These are phyloP conservation scores for Lithobates pipiens DNA, from an alignment of 2,797 vertebrate species.

Conservation along the genomic window DNA sequence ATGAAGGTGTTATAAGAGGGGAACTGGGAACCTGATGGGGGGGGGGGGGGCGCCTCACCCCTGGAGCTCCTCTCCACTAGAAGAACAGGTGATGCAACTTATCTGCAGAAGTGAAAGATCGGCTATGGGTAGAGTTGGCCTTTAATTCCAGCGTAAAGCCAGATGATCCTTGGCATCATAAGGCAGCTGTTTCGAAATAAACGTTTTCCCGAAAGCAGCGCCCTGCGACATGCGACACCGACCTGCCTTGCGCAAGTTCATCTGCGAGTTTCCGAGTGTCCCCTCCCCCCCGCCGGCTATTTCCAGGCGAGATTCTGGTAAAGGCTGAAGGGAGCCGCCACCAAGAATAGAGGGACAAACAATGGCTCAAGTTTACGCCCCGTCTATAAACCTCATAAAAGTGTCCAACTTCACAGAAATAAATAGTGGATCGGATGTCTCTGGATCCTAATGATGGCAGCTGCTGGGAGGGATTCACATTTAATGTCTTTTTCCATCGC, in stretches of 20 bases:
- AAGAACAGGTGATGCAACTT: no score
- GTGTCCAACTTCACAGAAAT: conserved; percentile 28
- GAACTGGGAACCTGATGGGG: no score
- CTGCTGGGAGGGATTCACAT: conserved; percentile 54
- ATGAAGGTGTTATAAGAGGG: no score
- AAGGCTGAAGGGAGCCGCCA: conserved; percentile 25
- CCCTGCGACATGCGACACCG: neutral
- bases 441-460: conserved; percentile 11
- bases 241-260: neutral
- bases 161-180: no score
- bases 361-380: conserved; percentile 28
- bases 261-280: neutral
- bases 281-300: neutral
- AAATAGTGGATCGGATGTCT: conserved; percentile 38
- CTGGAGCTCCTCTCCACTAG: no score
- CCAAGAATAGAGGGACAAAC: conserved; percentile 45
- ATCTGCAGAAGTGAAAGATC: no score
- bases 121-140: no score
- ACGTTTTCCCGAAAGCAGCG: neutral
- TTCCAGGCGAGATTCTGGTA: conserved; percentile 31
- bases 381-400: conserved; percentile 42
- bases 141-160: no score
- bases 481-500: conserved; percentile 43
- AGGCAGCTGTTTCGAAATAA: no score
- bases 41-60: no score